Base-by-base conservation (phyloP, 2,113 vertebrate genomes). In the Salvelinus sp. region DNA sequence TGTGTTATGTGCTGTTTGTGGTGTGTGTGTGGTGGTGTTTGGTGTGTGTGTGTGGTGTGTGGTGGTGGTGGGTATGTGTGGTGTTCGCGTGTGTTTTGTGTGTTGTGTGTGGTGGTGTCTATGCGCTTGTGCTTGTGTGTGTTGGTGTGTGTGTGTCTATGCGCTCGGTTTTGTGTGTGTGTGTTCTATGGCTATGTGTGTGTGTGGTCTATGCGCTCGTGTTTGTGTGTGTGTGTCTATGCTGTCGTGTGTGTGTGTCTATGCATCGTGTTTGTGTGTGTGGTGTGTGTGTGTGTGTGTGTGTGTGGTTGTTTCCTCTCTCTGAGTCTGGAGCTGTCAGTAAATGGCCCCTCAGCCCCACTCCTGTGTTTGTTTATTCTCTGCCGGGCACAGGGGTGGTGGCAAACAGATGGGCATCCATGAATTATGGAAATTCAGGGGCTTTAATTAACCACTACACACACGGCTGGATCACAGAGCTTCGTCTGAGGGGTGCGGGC, bases 341-440 rank as follows among this genome's bases (percentile, higher is more conserved):
- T 88, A 90, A 92, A 88, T 88, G 87, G 88, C 87, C 91, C 89
- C 84, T 81, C 85, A 88, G 91, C 88, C 87, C 83, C 28, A 74
- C 85, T 89, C 78, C 83, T 84, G 89, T 88, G 84, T 89, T 83
- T 90, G 89, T 92, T 89, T 90, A 90, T 88, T 86, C 89, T 82
- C 80, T 85, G 86, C 84, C 87, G 89, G 89, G 88, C 88, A 83
- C 82, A 81, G 82, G 88, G 86, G 89, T 87, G 87, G 90, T 90
- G 82, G 88, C 84, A 90, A 90, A 89, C 91, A 92, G 91, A 92
- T 92, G 91, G 91, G 89, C 89, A 85, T 89, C 88, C 90, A 92
- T 92, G 91, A 92, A 92, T 91, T 92, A 92, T 92, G 90, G 91
- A 92, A 89, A 92, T 92, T 62, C 16, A 86, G 74, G 80, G 88